Conservation (phyloP, 1,140 invertebrate species). For the Anoplophora glabripennis region DNA sequence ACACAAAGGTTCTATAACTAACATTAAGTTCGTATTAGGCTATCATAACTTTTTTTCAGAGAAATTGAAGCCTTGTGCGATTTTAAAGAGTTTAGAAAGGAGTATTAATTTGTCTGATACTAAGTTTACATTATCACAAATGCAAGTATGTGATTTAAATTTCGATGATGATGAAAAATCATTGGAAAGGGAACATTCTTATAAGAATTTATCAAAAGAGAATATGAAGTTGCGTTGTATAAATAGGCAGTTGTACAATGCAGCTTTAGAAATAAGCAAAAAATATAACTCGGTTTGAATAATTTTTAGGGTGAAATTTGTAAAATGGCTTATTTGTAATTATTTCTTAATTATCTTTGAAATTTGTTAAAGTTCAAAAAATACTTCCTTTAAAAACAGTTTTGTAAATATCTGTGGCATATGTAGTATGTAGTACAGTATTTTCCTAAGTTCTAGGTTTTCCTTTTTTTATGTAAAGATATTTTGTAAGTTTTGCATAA, state of each 20-base stretch:
- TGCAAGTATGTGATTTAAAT: constrained; percentile 33
- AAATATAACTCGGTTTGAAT: constrained; percentile 8
- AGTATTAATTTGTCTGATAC: constrained; percentile 24
- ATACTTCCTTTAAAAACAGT: no score
- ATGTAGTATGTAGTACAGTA: no score
- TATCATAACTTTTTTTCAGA: constrained; percentile 36
- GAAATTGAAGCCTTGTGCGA: constrained; percentile 30
- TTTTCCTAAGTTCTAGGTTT: no score
- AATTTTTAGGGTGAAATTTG: no score
- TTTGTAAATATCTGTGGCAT: no score
- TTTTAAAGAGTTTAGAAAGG: constrained; percentile 36
- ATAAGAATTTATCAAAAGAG: constrained; percentile 24
- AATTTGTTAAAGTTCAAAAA: background rate
- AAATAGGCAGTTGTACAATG: constrained; percentile 37
- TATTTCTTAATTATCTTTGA: no score
- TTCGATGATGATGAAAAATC: constrained; percentile 31
- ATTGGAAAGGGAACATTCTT: constrained; percentile 12
- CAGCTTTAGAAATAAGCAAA: constrained; percentile 28
- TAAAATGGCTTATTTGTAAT: no score
- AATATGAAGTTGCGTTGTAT: constrained; percentile 29
- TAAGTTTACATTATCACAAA: constrained; percentile 25
- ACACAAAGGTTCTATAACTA: constrained; percentile 71
- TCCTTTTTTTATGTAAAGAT: no score
- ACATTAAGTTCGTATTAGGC: constrained; percentile 50
- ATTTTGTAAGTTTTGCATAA: no score